Percentiles rank a stretch among this genome's conserved stretches.
Conservation (phyloP, 2,797 vertebrate genomes). For the Lithobates sylvaticus region DNA sequence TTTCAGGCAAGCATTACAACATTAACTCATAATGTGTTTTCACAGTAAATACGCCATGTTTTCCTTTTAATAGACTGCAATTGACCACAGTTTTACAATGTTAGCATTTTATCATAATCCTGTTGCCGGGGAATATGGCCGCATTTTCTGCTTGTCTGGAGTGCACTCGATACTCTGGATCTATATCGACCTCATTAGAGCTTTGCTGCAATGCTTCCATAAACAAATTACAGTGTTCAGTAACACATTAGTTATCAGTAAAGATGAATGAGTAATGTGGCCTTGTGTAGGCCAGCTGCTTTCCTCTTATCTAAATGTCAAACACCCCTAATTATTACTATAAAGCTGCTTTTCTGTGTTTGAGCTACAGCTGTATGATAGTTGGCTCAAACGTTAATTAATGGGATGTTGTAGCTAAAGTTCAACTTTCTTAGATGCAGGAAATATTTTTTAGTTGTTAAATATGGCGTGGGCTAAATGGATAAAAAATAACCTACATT, state of each 20-base stretch:
- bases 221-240: conserved; percentile 38
- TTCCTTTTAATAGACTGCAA: too few relatives aligned
- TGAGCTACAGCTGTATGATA: conserved; percentile 2
- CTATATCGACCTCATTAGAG: conserved; percentile 33
- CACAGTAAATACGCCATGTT: too few relatives aligned
- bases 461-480: neutral
- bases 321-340: conserved; percentile 38
- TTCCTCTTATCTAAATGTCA: conserved; percentile 45
- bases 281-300: conserved; percentile 41
- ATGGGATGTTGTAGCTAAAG: neutral
- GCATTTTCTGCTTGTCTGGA: neutral
- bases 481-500: neutral
- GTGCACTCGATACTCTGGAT: neutral
- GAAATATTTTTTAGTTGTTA: neutral
- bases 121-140: conserved; percentile 21
- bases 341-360: conserved; percentile 27
- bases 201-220: conserved; percentile 17
- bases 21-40: too few relatives aligned
- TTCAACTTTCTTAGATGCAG: neutral
- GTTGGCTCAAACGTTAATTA: conserved; percentile 9
- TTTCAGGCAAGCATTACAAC: too few relatives aligned
- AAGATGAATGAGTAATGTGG: conserved; percentile 51
- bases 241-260: conserved; percentile 38
- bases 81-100: too few relatives aligned
- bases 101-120: neutral